These are phyloP conservation scores for Isichthys henryi DNA, from an alignment of 2,113 vertebrate species.

Conservation along the genomic window DNA sequence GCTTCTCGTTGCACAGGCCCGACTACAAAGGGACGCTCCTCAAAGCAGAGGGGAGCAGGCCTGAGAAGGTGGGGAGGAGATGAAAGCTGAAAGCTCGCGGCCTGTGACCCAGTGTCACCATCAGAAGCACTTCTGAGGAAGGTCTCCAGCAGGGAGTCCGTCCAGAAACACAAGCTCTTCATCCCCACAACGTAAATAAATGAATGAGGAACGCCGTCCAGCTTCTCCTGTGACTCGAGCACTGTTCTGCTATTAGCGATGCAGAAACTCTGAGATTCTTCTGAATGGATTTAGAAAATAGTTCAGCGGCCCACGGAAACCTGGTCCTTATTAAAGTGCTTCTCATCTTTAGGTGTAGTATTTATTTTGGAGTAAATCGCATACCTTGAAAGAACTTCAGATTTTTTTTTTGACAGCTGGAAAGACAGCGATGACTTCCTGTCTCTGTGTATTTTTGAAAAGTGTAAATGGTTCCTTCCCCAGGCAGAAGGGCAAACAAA, in stretches of 20 bases:
- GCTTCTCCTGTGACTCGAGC: neutral
- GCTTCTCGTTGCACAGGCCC: neutral
- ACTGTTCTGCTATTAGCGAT: neutral
- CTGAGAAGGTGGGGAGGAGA: neutral
- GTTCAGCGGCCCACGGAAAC: neutral
- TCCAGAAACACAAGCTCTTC: neutral
- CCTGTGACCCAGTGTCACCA: neutral
- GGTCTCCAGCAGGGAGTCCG: neutral
- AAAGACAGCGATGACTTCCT: neutral
- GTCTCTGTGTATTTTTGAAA: neutral
- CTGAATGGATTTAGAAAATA: neutral
- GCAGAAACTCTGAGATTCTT: neutral
- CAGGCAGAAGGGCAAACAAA: constrained; percentile 16
- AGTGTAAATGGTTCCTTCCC: constrained; percentile 8
- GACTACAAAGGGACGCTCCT: constrained; percentile 14
- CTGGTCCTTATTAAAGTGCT: neutral
- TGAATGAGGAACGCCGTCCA: neutral
- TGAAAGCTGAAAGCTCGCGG: neutral
- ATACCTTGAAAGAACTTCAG: neutral
- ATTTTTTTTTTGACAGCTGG: neutral
- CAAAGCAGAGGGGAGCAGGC: neutral
- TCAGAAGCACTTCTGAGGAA: neutral
- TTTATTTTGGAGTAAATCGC: neutral
- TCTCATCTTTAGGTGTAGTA: neutral
- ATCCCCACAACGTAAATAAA: neutral